Percentiles rank a stretch among this genome's conserved stretches.
Evolutionary conservation across 2,797 vertebrate genomes (phyloP).

Genomic region (Macropodus opercularis): DNA sequence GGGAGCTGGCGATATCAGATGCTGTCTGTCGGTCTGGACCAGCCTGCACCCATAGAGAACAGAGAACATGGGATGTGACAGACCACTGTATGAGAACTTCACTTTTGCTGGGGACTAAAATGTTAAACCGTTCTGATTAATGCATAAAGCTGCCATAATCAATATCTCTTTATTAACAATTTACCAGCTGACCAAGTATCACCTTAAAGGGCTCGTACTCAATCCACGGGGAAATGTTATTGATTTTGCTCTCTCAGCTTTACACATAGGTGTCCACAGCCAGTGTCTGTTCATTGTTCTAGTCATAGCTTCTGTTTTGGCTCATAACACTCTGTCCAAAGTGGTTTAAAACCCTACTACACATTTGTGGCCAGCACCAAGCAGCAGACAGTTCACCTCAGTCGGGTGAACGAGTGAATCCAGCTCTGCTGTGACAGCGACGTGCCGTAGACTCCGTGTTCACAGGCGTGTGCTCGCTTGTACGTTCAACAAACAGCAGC

Average conservation of each 20-base stretch:
- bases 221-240: neutral
- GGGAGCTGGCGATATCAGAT: constrained; percentile 33
- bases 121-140: neutral
- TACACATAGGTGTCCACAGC: neutral
- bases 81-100: neutral
- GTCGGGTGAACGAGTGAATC: no score
- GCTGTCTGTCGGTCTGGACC: constrained; percentile 30
- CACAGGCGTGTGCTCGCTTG: no score
- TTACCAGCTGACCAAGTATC: neutral
- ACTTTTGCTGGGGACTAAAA: neutral
- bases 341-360: no score
- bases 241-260: neutral
- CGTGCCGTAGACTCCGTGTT: no score
- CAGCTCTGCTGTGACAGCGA: no score
- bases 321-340: neutral
- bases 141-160: neutral
- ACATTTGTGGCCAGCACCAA: neutral
- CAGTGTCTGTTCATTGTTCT: neutral
- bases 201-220: neutral
- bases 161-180: neutral
- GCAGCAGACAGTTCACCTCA: neutral
- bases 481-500: no score
- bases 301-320: neutral
- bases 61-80: neutral
- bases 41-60: constrained; percentile 10